Evolutionary conservation across 2,797 vertebrate genomes (phyloP), one percentile per base, ranked within the genome.

Genomic region (Knipowitschia caucasica): DNA sequence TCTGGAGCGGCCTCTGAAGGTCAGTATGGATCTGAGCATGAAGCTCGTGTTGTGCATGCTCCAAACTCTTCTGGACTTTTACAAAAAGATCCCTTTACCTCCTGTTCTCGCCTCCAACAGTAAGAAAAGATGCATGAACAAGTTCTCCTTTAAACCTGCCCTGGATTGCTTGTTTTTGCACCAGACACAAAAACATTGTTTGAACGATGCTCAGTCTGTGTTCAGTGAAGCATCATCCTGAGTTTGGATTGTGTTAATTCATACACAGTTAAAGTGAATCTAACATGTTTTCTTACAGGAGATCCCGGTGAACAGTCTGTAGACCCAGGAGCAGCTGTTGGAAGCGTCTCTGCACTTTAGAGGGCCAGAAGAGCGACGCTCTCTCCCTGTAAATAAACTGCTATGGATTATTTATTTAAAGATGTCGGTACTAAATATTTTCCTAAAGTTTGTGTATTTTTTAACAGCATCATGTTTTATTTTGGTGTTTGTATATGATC

Each of bases 1-100:
- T 84, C 67, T 82, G 84, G 71, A 83, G 75, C 69, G 63, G 61
- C 80, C 80, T 77, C 49, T 53, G 71, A 75, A 90, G 87, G 89
- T 91, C 39, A 86, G 86, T 88, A 77, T 56, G 64, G 43, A 50
- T 25, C 60, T 45, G 39, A 73, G 87, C 81, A 86, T 88, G 87
- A 66, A 18, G 56, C 23, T 43, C 0, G 33, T 10, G 12, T 59
- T 56, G 4, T 66, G 82, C 81, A 85, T 82, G 78, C 61, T 7
- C n/a, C 10, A 7, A 4, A 36, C 36, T 10, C 17, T 17, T 12
- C 39, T 20, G 11, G 29, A 17, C 10, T 23, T 7, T 18, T 40
- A n/a, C n/a, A n/a, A n/a, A n/a, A n/a, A n/a, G n/a, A n/a, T n/a
- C n/a, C n/a, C n/a, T n/a, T n/a, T n/a, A n/a, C n/a, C n/a, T n/a